A percentile compares a stretch with the other conserved stretches of the same genome.
phyloP scores from a whole-genome alignment of 2,113 vertebrate species.

The Piaya cayana region DNA sequence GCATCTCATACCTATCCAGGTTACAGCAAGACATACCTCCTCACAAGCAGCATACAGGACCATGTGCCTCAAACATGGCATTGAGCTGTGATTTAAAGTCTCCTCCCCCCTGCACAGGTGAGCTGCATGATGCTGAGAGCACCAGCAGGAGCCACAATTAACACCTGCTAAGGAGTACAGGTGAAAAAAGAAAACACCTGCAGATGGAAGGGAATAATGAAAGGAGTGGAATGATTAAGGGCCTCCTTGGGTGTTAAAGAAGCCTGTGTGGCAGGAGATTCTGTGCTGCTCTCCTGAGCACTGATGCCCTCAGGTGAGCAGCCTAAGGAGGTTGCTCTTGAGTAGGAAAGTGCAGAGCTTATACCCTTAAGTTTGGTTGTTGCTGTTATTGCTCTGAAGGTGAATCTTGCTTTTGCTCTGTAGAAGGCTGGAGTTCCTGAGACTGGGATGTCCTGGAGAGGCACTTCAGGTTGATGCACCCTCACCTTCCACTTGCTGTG shows the following conservation, averaged over 20 bases:
- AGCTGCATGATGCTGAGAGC: background rate
- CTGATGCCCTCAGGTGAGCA: fast-evolving
- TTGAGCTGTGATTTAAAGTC: background rate
- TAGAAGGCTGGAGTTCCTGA: fast-evolving
- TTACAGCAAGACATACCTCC: fast-evolving
- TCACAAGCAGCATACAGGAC: fast-evolving
- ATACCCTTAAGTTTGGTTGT: fast-evolving
- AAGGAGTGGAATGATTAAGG: fast-evolving
- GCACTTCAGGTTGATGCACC: background rate
- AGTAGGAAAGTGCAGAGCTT: fast-evolving
- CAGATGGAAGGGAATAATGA: background rate
- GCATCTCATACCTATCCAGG: too few species aligned
- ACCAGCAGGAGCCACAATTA: fast-evolving
- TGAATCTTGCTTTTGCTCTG: background rate
- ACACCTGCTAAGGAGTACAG: background rate
- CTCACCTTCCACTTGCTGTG: fast-evolving
- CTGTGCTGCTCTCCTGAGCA: too few species aligned
- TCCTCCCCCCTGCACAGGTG: background rate
- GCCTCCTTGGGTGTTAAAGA: fast-evolving
- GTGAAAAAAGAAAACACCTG: background rate
- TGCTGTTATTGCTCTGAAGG: fast-evolving
- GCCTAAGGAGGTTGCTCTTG: background rate
- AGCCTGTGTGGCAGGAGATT: fast-evolving
- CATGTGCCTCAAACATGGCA: fast-evolving
- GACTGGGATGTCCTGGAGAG: too few species aligned